These are phyloP conservation scores for Ormyrus labotus DNA, from an alignment of 2,888 invertebrate genomes.

Conservation along the genomic window DNA sequence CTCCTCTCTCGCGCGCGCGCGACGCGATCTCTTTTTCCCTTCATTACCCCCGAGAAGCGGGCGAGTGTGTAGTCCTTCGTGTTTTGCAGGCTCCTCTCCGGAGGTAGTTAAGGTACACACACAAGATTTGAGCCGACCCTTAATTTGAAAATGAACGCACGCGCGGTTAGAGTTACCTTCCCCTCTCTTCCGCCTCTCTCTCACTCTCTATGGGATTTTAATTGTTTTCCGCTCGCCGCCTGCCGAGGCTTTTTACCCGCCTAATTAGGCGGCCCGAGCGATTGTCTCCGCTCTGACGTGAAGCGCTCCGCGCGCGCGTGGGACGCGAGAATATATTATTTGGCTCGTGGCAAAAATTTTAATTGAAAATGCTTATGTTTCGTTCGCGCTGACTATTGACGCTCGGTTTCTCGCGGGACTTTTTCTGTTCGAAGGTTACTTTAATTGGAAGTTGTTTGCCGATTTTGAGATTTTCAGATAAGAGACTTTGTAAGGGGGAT, in stretches of 20 bases:
- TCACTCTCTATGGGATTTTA: conserved; percentile 55
- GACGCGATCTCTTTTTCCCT: background rate
- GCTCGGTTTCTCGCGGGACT: too few relatives aligned
- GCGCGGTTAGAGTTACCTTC: conserved; percentile 26
- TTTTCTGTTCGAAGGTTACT: too few relatives aligned
- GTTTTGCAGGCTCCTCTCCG: conserved; percentile 15
- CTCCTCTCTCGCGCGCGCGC: background rate
- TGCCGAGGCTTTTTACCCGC: conserved; percentile 50
- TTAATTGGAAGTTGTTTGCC: too few relatives aligned
- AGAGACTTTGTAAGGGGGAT: too few relatives aligned
- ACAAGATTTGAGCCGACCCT: conserved; percentile 35
- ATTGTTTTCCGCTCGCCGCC: conserved; percentile 39
- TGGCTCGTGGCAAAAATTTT: conserved; percentile 1
- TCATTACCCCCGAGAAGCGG: conserved; percentile 8
- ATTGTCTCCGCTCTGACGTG: conserved; percentile 28
- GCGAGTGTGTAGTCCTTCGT: background rate
- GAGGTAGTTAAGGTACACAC: conserved; percentile 41
- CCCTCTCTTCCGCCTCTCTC: conserved; percentile 31
- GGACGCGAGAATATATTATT: conserved; percentile 20
- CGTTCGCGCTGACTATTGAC: too few relatives aligned
- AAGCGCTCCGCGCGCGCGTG: too few relatives aligned
- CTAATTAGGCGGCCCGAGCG: conserved; percentile 39
- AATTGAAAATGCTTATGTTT: conserved; percentile 10
- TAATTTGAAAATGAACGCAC: conserved; percentile 49
- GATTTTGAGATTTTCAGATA: too few relatives aligned